These are phyloP conservation scores for Chelonus insularis DNA, from an alignment of 1,140 invertebrate species.

Conservation along the genomic window DNA sequence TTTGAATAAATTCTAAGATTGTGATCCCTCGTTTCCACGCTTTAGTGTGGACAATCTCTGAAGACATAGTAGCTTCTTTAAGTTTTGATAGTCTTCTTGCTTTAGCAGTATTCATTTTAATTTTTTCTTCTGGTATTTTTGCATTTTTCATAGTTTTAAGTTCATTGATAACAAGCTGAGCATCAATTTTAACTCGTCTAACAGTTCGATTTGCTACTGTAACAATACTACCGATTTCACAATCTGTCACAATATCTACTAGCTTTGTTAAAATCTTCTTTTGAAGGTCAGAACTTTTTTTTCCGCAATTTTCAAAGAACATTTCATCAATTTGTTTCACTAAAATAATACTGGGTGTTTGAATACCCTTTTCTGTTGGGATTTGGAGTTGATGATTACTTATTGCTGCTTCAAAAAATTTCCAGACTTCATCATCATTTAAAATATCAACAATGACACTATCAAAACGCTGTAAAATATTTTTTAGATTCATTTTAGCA, in stretches of 20 bases:
- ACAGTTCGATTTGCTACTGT: slow-evolving; percentile 66
- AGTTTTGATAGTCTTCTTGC: slow-evolving; percentile 50
- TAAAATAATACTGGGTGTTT: slow-evolving; percentile 42
- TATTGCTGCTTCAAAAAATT: slow-evolving; percentile 46
- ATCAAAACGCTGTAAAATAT: slow-evolving; percentile 52
- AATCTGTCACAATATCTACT: slow-evolving; percentile 52
- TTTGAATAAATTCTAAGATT: slow-evolving; percentile 84
- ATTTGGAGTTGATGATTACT: slow-evolving; percentile 33
- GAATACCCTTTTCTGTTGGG: slow-evolving; percentile 25
- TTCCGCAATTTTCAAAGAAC: slow-evolving; percentile 44
- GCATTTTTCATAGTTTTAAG: slow-evolving; percentile 63
- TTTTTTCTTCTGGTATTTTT: slow-evolving; percentile 37
- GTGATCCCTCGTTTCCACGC: slow-evolving; percentile 80
- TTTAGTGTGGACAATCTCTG: slow-evolving; percentile 64
- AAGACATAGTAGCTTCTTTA: slow-evolving; percentile 34
- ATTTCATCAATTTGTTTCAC: slow-evolving; percentile 64
- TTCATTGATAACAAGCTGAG: slow-evolving; percentile 65
- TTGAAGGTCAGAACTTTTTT: slow-evolving; percentile 37
- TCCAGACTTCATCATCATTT: slow-evolving; percentile 45
- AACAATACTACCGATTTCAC: slow-evolving; percentile 58
- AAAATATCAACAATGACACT: slow-evolving; percentile 49
- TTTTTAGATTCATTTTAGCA: slow-evolving; percentile 41
- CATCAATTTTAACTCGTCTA: slow-evolving; percentile 71
- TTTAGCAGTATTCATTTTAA: slow-evolving; percentile 8
- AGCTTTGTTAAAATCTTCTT: slow-evolving; percentile 48